Percentiles rank a stretch among this genome's conserved stretches.
Evolutionary conservation across 2,888 invertebrate genomes (phyloP).

Genomic region (Lingula anatina): DNA sequence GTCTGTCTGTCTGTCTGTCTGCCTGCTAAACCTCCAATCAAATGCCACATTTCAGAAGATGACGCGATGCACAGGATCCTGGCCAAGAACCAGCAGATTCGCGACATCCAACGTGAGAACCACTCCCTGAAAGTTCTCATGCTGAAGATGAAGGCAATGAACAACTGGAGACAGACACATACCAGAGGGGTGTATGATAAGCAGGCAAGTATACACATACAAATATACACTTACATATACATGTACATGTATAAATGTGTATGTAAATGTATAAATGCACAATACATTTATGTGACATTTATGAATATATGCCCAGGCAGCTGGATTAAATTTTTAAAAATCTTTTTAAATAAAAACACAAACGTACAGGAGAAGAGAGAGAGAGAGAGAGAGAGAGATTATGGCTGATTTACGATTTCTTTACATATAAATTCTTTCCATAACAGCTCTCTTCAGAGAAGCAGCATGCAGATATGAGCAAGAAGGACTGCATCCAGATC

Average conservation of each 20-base stretch:
- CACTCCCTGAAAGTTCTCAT: constrained; percentile 37
- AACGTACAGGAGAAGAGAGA: no score
- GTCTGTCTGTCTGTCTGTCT: background rate
- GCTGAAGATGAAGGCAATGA: constrained; percentile 44
- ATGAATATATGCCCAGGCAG: no score
- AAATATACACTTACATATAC: no score
- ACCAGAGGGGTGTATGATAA: constrained; percentile 29
- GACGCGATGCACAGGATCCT: constrained; percentile 4
- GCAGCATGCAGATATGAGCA: constrained; percentile 31
- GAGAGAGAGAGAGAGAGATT: no score
- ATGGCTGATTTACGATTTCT: no score
- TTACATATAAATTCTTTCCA: no score
- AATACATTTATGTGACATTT: no score
- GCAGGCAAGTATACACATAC: constrained; percentile 20
- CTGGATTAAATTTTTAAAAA: no score
- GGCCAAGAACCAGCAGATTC: constrained; percentile 25
- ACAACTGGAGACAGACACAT: constrained; percentile 40
- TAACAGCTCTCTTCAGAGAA: constrained; percentile 35
- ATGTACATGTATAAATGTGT: no score
- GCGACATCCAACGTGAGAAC: constrained; percentile 39
- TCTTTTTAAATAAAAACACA: no score
- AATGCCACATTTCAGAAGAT: constrained; percentile 7
- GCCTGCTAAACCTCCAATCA: background rate
- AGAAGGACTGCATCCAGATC: constrained; percentile 32
- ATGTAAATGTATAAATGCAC: no score